Base-by-base conservation (phyloP, 2,888 invertebrate species). In the Philhelius pedissequus region DNA sequence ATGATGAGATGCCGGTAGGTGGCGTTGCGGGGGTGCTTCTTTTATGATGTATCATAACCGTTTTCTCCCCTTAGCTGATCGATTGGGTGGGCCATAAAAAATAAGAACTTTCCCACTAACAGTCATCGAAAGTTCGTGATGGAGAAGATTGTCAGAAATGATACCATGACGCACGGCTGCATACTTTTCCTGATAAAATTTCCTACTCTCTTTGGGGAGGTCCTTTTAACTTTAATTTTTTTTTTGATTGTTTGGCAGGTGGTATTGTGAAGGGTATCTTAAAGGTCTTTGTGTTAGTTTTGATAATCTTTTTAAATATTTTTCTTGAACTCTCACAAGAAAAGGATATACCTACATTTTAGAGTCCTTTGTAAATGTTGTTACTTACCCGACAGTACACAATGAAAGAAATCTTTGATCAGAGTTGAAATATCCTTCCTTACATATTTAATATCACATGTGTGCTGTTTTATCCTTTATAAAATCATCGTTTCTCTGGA, bases 21-120 rank as follows among this genome's bases (percentile, higher is more conserved):
- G 64, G 45, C 48, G 48, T 48, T 48, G 30, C 20, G 30, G 50
- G 56, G n/a, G 22, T 35, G 22, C 54, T 69, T 45, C 79, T 60
- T 75, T 80, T 75, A 81, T 81, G 75, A 80, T 69, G 58, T 76
- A 76, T 58, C 56, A 76, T 76, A 66, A 66, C 43, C 45, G n/a
- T 81, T 40, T 48, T 25, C 13, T 40, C 25, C 48, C 13, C 13
- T 38, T 18, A 15, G 25, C 81, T 81, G 81, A 76, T 81, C 64
- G 66, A 81, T 81, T 70, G 38, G 48, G 40, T 76, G 62, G 62
- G 48, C 35, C 64, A 35, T 81, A 70, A 69, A 76, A 76, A 81
- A 66, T 70, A 76, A 76, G 69, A 58, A 56, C 74, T 62, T 70
- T 25, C 69, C 62, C 27, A 27, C 50, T 9, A 52, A 27, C 50